A percentile compares a stretch with the other conserved stretches of the same genome.
phyloP scores from a whole-genome alignment of 2,888 invertebrate genomes.

The Tetragnatha montana region DNA sequence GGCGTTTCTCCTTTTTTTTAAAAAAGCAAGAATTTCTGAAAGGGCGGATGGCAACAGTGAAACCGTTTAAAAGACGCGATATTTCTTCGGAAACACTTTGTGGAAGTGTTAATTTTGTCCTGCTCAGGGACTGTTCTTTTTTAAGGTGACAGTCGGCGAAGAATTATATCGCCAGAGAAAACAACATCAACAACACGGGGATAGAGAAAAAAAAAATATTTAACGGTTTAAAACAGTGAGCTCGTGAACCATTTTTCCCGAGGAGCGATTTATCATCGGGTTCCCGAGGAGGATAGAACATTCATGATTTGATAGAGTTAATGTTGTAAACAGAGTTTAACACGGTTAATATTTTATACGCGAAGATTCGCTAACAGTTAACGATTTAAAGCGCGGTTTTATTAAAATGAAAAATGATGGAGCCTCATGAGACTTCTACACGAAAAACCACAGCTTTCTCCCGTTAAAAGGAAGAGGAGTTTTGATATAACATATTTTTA shows the following conservation, averaged over 20 bases:
- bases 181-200: not conserved
- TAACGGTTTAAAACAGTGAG: not conserved
- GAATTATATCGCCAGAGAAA: not conserved
- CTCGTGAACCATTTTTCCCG: not conserved
- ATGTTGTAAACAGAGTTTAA: not conserved
- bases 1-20: not conserved
- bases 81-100: conserved; percentile 10
- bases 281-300: conserved; percentile 3
- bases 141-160: not conserved
- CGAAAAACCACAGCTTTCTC: too few relatives aligned
- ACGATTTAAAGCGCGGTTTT: not conserved
- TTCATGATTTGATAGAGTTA: conserved; percentile 26
- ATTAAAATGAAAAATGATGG: not conserved
- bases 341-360: not conserved
- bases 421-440: too few relatives aligned
- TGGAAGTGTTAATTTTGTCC: conserved; percentile 30
- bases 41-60: conserved; percentile 34
- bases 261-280: conserved; percentile 24
- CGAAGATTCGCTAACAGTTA: not conserved
- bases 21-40: conserved; percentile 21
- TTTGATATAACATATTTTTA: too few relatives aligned
- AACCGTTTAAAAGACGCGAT: conserved; percentile 9
- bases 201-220: not conserved
- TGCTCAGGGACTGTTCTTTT: conserved; percentile 18
- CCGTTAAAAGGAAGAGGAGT: too few relatives aligned